Base-by-base conservation (phyloP, 2,888 invertebrate genomes). In the Drosophila prostipennis region DNA sequence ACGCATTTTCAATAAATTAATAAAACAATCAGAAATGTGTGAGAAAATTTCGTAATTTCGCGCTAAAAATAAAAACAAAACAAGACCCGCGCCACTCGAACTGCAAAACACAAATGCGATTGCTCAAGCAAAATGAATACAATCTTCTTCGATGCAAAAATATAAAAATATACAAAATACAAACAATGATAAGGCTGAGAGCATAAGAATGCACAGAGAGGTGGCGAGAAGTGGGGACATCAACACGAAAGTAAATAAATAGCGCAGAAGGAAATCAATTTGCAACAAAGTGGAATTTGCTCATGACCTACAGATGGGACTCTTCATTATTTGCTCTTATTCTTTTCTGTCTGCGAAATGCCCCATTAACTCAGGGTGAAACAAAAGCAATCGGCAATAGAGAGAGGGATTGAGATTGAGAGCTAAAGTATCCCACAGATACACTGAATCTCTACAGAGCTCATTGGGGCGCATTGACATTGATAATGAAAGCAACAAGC, bases 401-500 rank as follows among this genome's bases (percentile, higher is more conserved):
- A 26, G 39, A 55, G 48, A 59, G 32, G 19, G 19, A 6, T 7
- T n/a, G 58, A 26, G 55, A 40, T 43, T 37, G 53, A 39, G 34
- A 11, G 16, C 13, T 3, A 52, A 57, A 40, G 34, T 16, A 43
- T 67, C 36, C 42, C 40, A 37, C 8, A 13, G 11, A 37, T 54
- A 16, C 37, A 14, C 6, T 26, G 19, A 29, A 36, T 64, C 37
- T 19, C 23, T 34, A 51, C 34, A 43, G 53, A 67, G 45, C 45
- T 29, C 19, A 14, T 32, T 40, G 29, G 16, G 11, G 48, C 23
- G 23, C 68, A 71, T 68, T 78, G 78, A 63, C 78, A 78, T 77
- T 80, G 78, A 75, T 78, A 80, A 71, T 79, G 79, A 78, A 78
- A 76, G 74, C 76, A 52, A 63, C 46, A 51, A 56, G 60, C 57